Evolutionary conservation across 2,888 invertebrate genomes (phyloP).

Genomic region (Ommatoiulus sabulosus): DNA sequence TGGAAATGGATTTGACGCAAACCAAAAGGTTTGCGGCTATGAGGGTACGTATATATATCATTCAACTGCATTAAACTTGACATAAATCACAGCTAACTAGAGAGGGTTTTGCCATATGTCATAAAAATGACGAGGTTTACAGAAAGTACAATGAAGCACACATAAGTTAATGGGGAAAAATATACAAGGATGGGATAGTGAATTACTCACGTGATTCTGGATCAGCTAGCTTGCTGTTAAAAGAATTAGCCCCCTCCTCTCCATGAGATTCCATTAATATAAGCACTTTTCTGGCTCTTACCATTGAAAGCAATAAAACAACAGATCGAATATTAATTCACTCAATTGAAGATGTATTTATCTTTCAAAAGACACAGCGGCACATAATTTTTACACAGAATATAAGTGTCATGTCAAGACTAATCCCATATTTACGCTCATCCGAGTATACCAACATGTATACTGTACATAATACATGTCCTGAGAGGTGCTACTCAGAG

Average conservation of each 20-base stretch:
- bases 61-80: neutral
- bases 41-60: slow-evolving; percentile 10
- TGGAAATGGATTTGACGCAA: neutral
- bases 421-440: neutral
- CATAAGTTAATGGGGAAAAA: neutral
- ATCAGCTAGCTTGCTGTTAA: neutral
- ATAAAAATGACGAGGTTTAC: neutral
- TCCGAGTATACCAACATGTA: too few relatives aligned
- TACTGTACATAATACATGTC: too few relatives aligned
- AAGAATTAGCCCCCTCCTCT: neutral
- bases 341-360: slow-evolving; percentile 30
- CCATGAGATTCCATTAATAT: neutral
- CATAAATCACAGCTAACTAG: neutral
- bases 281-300: too few relatives aligned
- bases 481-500: too few relatives aligned
- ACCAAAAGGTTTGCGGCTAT: neutral
- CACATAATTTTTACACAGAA: slow-evolving; percentile 17
- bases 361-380: slow-evolving; percentile 44
- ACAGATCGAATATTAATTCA: neutral
- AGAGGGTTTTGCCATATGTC: neutral
- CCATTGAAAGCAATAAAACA: neutral
- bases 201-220: neutral
- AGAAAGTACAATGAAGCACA: slow-evolving; percentile 5
- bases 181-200: neutral
- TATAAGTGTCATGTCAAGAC: slow-evolving; percentile 21